These are phyloP conservation scores for Goniozus legneri DNA, from an alignment of 1,140 invertebrate genomes.

Conservation along the genomic window DNA sequence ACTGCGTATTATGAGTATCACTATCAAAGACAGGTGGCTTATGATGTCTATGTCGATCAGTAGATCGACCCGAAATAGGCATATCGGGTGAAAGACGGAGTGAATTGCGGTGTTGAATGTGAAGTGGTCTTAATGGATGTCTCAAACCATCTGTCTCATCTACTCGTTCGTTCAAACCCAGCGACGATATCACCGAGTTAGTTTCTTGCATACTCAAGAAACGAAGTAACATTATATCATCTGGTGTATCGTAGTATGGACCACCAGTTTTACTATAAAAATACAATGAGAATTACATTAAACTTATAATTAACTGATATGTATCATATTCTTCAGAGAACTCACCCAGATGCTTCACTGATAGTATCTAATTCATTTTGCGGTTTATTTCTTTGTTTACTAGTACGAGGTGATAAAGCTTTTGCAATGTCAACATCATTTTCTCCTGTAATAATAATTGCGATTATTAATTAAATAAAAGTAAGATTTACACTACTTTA, in stretches of 20 bases:
- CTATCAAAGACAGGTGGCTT: too few relatives aligned
- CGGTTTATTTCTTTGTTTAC: constrained; percentile 38
- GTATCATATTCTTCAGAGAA: neutral
- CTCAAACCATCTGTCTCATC: constrained; percentile 31
- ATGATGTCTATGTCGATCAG: too few relatives aligned
- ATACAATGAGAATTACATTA: constrained; percentile 13
- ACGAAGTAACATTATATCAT: constrained; percentile 56
- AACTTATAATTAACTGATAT: constrained; percentile 5
- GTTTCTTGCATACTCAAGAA: constrained; percentile 55
- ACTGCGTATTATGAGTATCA: too few relatives aligned
- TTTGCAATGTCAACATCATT: constrained; percentile 73
- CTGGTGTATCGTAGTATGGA: constrained; percentile 34
- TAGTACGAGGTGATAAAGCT: constrained; percentile 42
- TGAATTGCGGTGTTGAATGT: too few relatives aligned
- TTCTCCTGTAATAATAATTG: constrained; percentile 57
- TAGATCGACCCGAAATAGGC: too few relatives aligned
- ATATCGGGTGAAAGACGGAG: too few relatives aligned
- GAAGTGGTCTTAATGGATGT: constrained; percentile 19
- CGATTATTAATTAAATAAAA: constrained; percentile 3
- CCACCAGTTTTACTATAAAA: neutral
- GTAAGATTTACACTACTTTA: constrained; percentile 1
- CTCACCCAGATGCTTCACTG: constrained; percentile 32
- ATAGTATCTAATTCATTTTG: constrained; percentile 26
- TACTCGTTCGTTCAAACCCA: constrained; percentile 34
- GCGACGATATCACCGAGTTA: constrained; percentile 38